A percentile compares a stretch with the other conserved stretches of the same genome.
phyloP scores from a whole-genome alignment of 2,797 vertebrate genomes.

The Numenius phaeopus region DNA sequence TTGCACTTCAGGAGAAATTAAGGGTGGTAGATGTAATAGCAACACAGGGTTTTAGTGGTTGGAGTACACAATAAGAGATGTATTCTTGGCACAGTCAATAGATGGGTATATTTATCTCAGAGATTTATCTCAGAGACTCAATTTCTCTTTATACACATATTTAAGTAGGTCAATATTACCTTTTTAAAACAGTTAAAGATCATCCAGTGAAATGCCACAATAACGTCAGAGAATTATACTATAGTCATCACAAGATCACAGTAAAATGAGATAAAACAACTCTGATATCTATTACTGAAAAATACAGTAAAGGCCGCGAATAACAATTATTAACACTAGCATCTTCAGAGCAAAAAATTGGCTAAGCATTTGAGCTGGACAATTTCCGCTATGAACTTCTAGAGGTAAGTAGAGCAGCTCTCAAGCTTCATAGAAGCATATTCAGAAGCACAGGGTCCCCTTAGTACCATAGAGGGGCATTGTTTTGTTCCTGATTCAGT shows the following conservation, averaged over 20 bases:
- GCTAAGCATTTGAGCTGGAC: neutral
- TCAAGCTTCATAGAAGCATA: neutral
- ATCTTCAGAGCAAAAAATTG: neutral
- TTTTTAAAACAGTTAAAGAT: constrained; percentile 16
- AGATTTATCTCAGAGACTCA: neutral
- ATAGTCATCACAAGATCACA: neutral
- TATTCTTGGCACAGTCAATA: constrained; percentile 5
- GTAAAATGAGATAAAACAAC: neutral
- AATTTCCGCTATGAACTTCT: neutral
- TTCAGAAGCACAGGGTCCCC: neutral
- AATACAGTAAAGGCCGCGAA: neutral
- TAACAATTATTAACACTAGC: neutral
- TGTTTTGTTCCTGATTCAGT: neutral
- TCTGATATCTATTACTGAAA: neutral
- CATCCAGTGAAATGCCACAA: neutral
- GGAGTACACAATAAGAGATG: neutral
- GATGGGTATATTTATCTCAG: neutral
- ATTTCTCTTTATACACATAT: neutral
- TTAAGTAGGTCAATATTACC: constrained; percentile 1
- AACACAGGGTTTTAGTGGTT: neutral
- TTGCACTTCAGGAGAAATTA: neutral
- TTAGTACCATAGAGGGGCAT: neutral
- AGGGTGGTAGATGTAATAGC: neutral
- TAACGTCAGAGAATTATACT: neutral
- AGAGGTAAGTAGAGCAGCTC: neutral